phyloP scores from a whole-genome alignment of 2,113 vertebrate species.

The Prunella fulvescens region DNA sequence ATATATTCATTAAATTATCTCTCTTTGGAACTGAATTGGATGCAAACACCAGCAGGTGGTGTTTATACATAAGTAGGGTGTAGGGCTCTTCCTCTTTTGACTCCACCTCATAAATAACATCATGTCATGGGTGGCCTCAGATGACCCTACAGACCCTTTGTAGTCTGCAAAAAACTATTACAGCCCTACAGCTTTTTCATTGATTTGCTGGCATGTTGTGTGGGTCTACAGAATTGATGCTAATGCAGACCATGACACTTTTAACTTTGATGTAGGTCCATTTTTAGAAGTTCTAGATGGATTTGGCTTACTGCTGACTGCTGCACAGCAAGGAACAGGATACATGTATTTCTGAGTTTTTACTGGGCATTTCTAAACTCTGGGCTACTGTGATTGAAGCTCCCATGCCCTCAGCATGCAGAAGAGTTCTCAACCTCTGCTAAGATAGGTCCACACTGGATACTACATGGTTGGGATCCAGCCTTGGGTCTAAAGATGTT shows the following conservation, averaged over 20 bases:
- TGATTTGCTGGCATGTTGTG: neutral
- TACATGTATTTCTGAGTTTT: neutral
- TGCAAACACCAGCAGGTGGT: neutral
- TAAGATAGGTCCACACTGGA: neutral
- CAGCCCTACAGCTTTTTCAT: neutral
- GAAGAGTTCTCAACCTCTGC: neutral
- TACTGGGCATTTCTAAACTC: neutral
- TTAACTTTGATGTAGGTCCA: neutral
- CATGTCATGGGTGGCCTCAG: neutral
- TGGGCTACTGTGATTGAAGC: neutral
- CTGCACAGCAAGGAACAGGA: neutral
- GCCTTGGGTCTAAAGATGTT: neutral
- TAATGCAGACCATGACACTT: neutral
- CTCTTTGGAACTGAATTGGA: neutral
- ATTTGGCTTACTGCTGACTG: neutral
- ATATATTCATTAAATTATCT: neutral
- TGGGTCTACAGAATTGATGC: neutral
- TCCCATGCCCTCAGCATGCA: neutral
- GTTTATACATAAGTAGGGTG: neutral
- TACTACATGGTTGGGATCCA: neutral
- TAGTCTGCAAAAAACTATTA: neutral
- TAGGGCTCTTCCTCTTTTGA: neutral
- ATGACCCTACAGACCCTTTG: neutral
- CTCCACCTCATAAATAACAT: neutral
- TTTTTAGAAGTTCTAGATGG: neutral